Evolutionary conservation across 2,797 vertebrate genomes (phyloP), one percentile per base, ranked within the genome.

Genomic region (Centroberyx gerrardi): DNA sequence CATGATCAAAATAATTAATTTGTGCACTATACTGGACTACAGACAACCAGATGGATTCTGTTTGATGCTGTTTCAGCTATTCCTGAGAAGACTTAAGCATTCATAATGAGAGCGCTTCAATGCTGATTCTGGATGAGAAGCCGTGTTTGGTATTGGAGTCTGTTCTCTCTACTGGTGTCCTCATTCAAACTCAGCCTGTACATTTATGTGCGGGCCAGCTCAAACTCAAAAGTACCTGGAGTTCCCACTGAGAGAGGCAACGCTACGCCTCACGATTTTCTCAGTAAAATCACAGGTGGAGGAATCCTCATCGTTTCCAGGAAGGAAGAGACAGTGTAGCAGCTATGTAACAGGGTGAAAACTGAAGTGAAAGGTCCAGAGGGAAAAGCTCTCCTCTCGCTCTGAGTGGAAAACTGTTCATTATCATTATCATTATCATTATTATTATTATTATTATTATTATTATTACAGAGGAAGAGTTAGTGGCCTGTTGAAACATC

Each of bases 31-130:
- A 36, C 5, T 53, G 33, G 40, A 68, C 22, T 7, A 22, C 22
- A 22, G 22, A 22, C 22, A 22, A 22, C 22, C 22, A 22, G 8
- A 36, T 36, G 33, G 8, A 36, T 36, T 36, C 33, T 36, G 9
- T 8, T 40, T 40, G 9, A 40, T 40, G 2, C 58, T 68, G 22
- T 14, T 42, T 18, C 14, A 59, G 52, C 48, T 59, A 54, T 49
- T 28, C 48, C 68, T 80, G 66, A 53, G 28, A 15, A 36, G 42
- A 42, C 42, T 68, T 22, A 22, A 22, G 22, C 22, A 22, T 68
- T 80, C 13, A 66, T 52, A 72, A 65, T 55, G 38, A 78, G 70
- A 60, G 17, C 31, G 6, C 8, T 9, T 40, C 29, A 60, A 18
- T 68, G 68, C 36, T 33, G 10, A 54, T 56, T 33, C 27, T 8